A percentile compares a stretch with the other conserved stretches of the same genome.
These are phyloP conservation scores for Drosophila longiperda DNA, from an alignment of 2,888 invertebrate species.

Conservation along the genomic window DNA sequence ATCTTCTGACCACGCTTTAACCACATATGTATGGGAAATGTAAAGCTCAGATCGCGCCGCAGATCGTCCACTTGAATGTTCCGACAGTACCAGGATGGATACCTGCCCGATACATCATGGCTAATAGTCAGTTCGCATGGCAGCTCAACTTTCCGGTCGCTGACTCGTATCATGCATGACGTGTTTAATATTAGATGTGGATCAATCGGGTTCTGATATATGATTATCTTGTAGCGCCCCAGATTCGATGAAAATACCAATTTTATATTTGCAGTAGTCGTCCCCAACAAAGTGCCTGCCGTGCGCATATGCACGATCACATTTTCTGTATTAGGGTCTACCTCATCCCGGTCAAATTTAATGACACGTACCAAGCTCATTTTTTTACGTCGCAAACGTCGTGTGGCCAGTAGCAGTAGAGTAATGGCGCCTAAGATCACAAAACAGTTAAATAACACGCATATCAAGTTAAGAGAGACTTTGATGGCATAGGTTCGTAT, in stretches of 20 bases:
- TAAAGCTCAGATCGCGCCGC: conserved; percentile 26
- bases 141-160: conserved; percentile 28
- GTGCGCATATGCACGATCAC: conserved; percentile 42
- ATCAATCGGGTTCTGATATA: conserved; percentile 41
- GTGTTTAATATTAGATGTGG: conserved; percentile 29
- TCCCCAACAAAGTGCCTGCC: conserved; percentile 12
- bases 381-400: background rate
- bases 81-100: conserved; percentile 46
- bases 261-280: conserved; percentile 37
- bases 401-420: conserved; percentile 5
- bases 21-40: conserved; percentile 36
- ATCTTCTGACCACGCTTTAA: conserved; percentile 22
- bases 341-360: conserved; percentile 14
- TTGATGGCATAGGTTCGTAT: background rate
- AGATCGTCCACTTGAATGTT: conserved; percentile 42
- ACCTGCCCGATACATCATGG: conserved; percentile 38
- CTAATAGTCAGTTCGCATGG: conserved; percentile 43
- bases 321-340: conserved; percentile 18
- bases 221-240: conserved; percentile 36
- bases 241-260: conserved; percentile 34
- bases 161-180: conserved; percentile 36
- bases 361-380: conserved; percentile 37
- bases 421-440: background rate
- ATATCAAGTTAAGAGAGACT: background rate
- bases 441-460: background rate